These are phyloP conservation scores for Microtus montanus DNA, from an alignment of 2,113 vertebrate genomes.

Conservation along the genomic window DNA sequence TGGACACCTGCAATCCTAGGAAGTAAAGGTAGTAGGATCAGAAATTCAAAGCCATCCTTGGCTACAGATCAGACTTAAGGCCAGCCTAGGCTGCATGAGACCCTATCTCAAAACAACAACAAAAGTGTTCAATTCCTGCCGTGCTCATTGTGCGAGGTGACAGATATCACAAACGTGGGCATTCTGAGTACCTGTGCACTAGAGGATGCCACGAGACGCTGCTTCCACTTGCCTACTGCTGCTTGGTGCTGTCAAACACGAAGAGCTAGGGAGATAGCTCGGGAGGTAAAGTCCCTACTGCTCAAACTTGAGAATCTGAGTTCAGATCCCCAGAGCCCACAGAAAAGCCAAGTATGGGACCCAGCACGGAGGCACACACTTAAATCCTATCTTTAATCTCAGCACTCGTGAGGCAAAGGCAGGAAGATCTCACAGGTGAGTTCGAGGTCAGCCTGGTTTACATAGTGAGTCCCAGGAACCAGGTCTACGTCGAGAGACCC, in stretches of 20 bases:
- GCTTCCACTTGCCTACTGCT: neutral
- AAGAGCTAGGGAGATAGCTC: neutral
- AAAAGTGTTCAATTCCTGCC: neutral
- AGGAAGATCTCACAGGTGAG: too few relatives aligned
- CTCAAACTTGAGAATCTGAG: neutral
- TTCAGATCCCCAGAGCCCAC: neutral
- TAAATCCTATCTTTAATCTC: neutral
- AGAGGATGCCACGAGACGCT: neutral
- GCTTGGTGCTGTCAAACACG: neutral
- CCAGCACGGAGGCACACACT: neutral
- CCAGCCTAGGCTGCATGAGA: neutral
- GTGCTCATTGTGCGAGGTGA: neutral
- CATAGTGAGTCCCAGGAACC: neutral
- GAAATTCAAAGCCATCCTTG: neutral
- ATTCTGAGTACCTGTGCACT: neutral
- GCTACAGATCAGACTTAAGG: neutral
- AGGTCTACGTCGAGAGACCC: neutral
- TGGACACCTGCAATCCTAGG: neutral
- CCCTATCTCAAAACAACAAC: neutral
- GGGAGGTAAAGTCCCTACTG: neutral
- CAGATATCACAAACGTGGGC: neutral
- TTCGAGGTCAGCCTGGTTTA: neutral
- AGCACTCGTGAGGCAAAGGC: neutral
- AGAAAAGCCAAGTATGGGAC: neutral
- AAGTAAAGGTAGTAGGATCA: neutral